Conservation (phyloP, 37 sponge, comb jelly and placozoan genomes). For the Spongia lamella region DNA sequence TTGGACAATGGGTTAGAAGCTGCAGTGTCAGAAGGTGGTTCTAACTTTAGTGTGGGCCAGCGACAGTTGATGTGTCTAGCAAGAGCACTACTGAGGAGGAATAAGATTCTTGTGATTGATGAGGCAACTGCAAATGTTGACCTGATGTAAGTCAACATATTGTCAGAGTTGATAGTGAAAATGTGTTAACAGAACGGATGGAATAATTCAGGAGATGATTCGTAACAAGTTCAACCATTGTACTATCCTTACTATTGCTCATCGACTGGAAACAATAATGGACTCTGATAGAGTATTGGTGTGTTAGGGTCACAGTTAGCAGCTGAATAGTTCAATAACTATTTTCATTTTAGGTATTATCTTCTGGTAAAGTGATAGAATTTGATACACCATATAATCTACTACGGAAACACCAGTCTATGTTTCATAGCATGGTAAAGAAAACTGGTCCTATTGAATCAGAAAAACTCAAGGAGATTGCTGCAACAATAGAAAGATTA, state of each 20-base stretch:
- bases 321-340: not conserved
- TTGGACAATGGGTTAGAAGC: constrained; percentile 61
- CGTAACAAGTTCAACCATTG: constrained; percentile 72
- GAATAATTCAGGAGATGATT: constrained; percentile 76
- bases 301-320: not conserved
- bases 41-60: constrained; percentile 79
- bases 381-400: constrained; percentile 44
- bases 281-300: constrained; percentile 86
- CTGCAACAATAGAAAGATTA: not conserved
- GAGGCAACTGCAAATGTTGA: constrained; percentile 88
- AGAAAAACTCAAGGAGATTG: constrained; percentile 19
- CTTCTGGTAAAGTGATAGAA: constrained; percentile 36
- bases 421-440: constrained; percentile 26
- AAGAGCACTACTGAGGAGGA: constrained; percentile 65
- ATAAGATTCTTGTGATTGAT: constrained; percentile 75
- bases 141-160: constrained; percentile 38
- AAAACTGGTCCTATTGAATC: constrained; percentile 20
- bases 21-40: constrained; percentile 59
- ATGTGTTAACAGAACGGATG: constrained; percentile 73
- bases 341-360: constrained; percentile 1
- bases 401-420: constrained; percentile 9
- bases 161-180: not conserved
- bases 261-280: constrained; percentile 94
- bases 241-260: constrained; percentile 90
- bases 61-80: constrained; percentile 76